Evolutionary conservation across 53 echinoderm and acorn worm species (phyloP), one percentile per base, ranked within the genome.

Genomic region (Holothuria leucospilota): DNA sequence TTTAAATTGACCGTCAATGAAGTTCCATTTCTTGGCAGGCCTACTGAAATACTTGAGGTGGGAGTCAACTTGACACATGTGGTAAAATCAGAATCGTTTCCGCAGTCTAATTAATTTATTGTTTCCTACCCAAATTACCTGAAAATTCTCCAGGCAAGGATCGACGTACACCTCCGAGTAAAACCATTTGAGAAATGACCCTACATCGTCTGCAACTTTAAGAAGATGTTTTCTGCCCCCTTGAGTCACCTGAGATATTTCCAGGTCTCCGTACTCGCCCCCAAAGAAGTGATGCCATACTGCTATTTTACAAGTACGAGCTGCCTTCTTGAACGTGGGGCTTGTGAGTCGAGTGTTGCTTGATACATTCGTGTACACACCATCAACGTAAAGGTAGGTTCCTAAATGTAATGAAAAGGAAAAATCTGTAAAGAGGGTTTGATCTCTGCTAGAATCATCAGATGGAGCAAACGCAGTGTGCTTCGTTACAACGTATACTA

Each of bases 281-380:
- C 75, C 75, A 24, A 75, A 75, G 75, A 75, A 75, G 28, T 75
- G 75, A 51, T 75, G 75, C 75, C 75, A 75, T 13, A 75, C 27
- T 7, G 12, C 51, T 9, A 75, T 13, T 26, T 26, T 75, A 13
- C 75, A 75, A 11, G 75, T 75, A 51, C 75, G 46, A 21, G 75
- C 75, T 13, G 75, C 75, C 13, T 51, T 75, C 7, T 18, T 39
- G 27, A 75, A 75, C 2, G 39, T 9, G 25, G 51, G 51, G 20
- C 75, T 75, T 2, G 75, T 75, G 16, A 75, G 13, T 49, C 75
- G 24, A 13, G 39, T 49, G 10, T 49, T 16, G 14, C 51, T 51
- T 15, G 75, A 75, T 52, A 75, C 25, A 34, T 34, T 34, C 2
- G 75, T 75, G 75, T 46, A 49, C 15, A 41, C 4, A 11, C 75